Evolutionary conservation across 2,113 vertebrate genomes (phyloP).

Genomic region (Myocastor coypus): DNA sequence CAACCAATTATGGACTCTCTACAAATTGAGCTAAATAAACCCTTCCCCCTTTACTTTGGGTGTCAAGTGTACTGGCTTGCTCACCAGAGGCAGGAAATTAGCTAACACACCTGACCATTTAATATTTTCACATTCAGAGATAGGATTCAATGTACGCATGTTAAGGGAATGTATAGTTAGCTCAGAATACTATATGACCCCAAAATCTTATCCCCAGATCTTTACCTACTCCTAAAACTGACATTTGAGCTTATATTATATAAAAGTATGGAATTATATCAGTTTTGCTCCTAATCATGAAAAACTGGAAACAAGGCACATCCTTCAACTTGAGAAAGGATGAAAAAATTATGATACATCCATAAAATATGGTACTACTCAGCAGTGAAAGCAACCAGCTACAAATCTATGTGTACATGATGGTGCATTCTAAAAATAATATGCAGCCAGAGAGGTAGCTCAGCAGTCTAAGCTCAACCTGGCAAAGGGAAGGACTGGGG

Average conservation of each 20-base stretch:
- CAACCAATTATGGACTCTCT: background rate
- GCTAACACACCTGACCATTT: background rate
- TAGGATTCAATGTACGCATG: background rate
- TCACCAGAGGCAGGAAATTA: background rate
- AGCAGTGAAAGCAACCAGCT: background rate
- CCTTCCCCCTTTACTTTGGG: background rate
- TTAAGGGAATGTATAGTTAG: background rate
- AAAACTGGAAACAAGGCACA: background rate
- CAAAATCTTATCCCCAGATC: background rate
- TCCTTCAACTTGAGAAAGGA: background rate
- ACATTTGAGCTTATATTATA: background rate
- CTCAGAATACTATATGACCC: background rate
- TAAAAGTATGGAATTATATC: background rate
- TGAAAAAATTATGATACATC: background rate
- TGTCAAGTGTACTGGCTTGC: background rate
- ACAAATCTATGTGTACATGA: background rate
- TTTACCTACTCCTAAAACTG: background rate
- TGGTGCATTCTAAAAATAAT: background rate
- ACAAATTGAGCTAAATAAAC: background rate
- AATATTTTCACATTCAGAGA: background rate
- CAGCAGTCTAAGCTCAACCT: too few relatives aligned
- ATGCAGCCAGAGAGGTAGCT: too few relatives aligned
- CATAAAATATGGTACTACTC: slow-evolving; percentile 8
- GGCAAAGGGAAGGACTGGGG: too few relatives aligned
- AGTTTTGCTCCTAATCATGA: background rate